Conservation (phyloP, 2,113 vertebrate species). For the Zapus hudsonius region DNA sequence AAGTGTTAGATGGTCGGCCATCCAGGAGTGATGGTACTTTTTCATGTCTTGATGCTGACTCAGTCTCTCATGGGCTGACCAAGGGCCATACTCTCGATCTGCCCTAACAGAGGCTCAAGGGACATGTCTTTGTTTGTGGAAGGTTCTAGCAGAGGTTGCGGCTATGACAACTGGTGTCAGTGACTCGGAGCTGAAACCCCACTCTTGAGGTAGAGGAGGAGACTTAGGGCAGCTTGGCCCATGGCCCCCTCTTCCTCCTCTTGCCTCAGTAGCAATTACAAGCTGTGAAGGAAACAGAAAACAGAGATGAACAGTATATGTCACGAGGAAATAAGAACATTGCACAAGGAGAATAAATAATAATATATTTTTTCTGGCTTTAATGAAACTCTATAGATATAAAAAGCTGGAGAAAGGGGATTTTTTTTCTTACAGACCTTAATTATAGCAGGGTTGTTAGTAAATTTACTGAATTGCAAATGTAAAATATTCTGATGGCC, state of each 20-base stretch:
- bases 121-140: not conserved
- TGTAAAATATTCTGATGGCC: conserved; percentile 89
- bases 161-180: not conserved
- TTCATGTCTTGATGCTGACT: not conserved
- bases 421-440: conserved; percentile 85
- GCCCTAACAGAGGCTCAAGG: not conserved
- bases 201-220: not conserved
- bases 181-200: not conserved
- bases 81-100: no score
- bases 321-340: conserved; percentile 83
- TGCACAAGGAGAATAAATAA: conserved; percentile 86
- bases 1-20: accelerated
- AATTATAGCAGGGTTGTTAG: conserved; percentile 89
- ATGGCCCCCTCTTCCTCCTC: accelerated
- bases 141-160: not conserved
- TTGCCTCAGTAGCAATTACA: conserved; percentile 68
- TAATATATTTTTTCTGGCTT: conserved; percentile 81
- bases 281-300: conserved; percentile 74
- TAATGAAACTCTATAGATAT: conserved; percentile 85
- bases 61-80: not conserved
- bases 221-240: not conserved
- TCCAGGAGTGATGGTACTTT: accelerated
- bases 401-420: conserved; percentile 83
- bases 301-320: conserved; percentile 79
- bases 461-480: conserved; percentile 90